Percentiles rank a stretch among this genome's conserved stretches.
These are phyloP conservation scores for Dryas iulia DNA, from an alignment of 1,140 invertebrate species.

Conservation along the genomic window DNA sequence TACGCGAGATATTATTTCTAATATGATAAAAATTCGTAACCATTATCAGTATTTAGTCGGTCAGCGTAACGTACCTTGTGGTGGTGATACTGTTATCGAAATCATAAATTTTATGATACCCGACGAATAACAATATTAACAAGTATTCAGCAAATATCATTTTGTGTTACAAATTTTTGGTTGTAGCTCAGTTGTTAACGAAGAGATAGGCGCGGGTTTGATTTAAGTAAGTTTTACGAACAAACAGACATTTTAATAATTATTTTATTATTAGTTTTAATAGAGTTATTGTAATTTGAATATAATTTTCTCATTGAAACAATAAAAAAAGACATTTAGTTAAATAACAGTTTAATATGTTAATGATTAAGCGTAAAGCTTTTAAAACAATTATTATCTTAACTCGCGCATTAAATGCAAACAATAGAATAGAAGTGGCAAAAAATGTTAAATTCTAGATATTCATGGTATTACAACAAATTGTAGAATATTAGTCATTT, in stretches of 20 bases:
- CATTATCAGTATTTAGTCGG: neutral
- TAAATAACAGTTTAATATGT: neutral
- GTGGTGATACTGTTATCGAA: neutral
- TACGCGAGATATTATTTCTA: neutral
- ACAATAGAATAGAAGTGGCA: neutral
- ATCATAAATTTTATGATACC: constrained; percentile 2
- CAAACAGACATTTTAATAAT: neutral
- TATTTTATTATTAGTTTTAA: neutral
- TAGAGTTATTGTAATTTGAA: neutral
- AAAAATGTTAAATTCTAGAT: too few relatives aligned
- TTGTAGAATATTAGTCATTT: too few relatives aligned
- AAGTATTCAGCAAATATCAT: neutral
- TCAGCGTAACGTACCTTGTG: constrained; percentile 1
- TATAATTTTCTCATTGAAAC: neutral
- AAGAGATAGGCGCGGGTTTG: neutral
- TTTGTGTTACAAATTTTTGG: neutral
- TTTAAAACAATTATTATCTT: neutral
- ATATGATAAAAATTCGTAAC: neutral
- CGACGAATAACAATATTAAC: neutral
- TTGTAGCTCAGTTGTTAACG: neutral
- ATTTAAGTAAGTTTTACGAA: neutral
- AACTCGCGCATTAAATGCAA: neutral
- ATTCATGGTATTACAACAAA: too few relatives aligned
- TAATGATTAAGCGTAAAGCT: neutral
- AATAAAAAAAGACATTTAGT: neutral